Conservation (phyloP, 2,797 vertebrate genomes). For the Chiroxiphia lanceolata region DNA sequence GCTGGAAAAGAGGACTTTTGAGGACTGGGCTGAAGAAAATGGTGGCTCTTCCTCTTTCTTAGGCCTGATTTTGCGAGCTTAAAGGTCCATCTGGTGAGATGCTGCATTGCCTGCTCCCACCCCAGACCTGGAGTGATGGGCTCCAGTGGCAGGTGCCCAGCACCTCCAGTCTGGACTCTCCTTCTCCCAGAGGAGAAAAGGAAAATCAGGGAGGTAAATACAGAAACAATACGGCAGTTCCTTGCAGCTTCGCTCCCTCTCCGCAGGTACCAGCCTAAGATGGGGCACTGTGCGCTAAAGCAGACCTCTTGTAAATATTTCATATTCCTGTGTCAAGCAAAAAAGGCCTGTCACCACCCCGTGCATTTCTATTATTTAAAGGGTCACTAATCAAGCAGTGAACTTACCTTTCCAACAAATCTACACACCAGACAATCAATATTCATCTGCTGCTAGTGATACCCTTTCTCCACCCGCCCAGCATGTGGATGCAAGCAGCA, state of each 20-base stretch:
- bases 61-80: not conserved
- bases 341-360: not conserved
- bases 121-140: too few species aligned
- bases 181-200: not conserved
- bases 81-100: not conserved
- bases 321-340: not conserved
- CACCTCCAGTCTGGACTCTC: not conserved
- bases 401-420: conserved; percentile 51
- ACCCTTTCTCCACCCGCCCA: not conserved
- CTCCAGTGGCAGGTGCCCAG: not conserved
- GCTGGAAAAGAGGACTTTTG: not conserved
- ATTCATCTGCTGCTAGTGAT: conserved; percentile 17
- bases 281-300: not conserved
- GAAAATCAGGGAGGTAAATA: not conserved
- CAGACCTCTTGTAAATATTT: not conserved
- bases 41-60: not conserved
- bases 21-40: not conserved
- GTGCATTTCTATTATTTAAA: conserved; percentile 32
- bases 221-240: not conserved
- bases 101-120: not conserved
- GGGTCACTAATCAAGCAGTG: conserved; percentile 49
- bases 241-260: not conserved
- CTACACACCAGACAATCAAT: conserved; percentile 29
- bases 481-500: not conserved
- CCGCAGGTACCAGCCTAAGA: not conserved